Base-by-base conservation (phyloP, 2,113 vertebrate species). In the Ophiodon elongatus region DNA sequence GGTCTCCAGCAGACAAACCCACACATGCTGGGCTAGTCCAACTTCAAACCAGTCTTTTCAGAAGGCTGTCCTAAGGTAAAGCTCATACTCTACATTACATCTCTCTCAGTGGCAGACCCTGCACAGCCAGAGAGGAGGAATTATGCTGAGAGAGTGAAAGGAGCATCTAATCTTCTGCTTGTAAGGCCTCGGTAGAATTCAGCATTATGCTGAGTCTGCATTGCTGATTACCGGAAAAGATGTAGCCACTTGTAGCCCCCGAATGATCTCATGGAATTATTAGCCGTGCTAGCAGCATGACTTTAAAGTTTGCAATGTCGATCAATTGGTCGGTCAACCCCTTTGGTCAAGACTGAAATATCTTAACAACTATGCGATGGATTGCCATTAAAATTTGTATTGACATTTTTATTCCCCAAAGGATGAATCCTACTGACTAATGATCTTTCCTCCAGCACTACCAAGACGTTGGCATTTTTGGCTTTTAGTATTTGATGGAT, bases 131-230 rank as follows among this genome's bases (percentile, higher is more conserved):
- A 21, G 33, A 70, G 57, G 29, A 59, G 17, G 27, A 29, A 23
- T 79, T 76, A 27, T 76, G 71, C 80, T 76, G 66, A 87, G 70
- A 43, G 59, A 23, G 64, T 54, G 47, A 70, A 71, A 65, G 27
- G 21, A 76, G 39, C 43, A 27, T 76, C 70, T 63, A 29, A 37
- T 57, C 33, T 67, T 27, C 27, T 79, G 50, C 39, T 15, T 37
- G 15, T 54, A 23, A 74, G 25, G 57, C 21, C 54, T 82, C 39
- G 0, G 14, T 14, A 21, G 67, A 64, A 70, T 64, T 65, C 33
- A 35, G 21, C 45, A 50, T 45, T 35, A 71, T 85, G 80, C 60
- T 21, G 65, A 75, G 25, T 79, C 33, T 72, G 85, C 47, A 21
- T n/a, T 54, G 23, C 57, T 65, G 60, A 54, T 75, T 64, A 56